A percentile compares a stretch with the other conserved stretches of the same genome.
phyloP scores from a whole-genome alignment of 37 sponge, comb jelly and placozoan species.

The Halichondria panicea region DNA sequence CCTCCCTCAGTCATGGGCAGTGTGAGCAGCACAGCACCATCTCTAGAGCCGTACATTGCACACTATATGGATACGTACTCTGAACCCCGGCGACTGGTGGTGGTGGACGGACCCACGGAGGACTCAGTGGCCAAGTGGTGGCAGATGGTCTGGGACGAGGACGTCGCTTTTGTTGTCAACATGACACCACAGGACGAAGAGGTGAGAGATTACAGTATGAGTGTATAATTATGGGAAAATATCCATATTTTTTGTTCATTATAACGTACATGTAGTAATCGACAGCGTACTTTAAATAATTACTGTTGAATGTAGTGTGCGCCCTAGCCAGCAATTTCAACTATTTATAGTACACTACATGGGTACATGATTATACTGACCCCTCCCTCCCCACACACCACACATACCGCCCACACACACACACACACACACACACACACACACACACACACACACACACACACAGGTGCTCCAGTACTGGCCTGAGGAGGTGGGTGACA shows the following conservation, averaged over 20 bases:
- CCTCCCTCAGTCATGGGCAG: neutral
- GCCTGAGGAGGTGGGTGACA: constrained; percentile 4
- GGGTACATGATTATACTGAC: neutral
- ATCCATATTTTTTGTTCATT: too few relatives aligned
- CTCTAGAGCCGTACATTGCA: constrained; percentile 18
- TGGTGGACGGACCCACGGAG: constrained; percentile 38
- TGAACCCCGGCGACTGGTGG: constrained; percentile 6
- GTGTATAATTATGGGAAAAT: too few relatives aligned
- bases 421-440: neutral
- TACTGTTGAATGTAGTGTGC: too few relatives aligned
- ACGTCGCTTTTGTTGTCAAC: constrained; percentile 33
- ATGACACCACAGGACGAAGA: constrained; percentile 35
- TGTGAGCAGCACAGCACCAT: neutral
- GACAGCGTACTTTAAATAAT: too few relatives aligned
- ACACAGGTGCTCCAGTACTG: constrained; percentile 27
- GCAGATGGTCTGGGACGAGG: constrained; percentile 55
- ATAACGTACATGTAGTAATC: neutral
- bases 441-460: neutral
- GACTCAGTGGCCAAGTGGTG: constrained; percentile 27
- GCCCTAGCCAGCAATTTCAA: too few relatives aligned
- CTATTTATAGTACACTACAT: too few relatives aligned
- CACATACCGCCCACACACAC: too few relatives aligned
- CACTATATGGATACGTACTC: constrained; percentile 44
- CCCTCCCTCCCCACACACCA: neutral
- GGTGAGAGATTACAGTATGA: neutral